Evolutionary conservation across 1,140 invertebrate genomes (phyloP).

Genomic region (Drosophila punjabiensis): DNA sequence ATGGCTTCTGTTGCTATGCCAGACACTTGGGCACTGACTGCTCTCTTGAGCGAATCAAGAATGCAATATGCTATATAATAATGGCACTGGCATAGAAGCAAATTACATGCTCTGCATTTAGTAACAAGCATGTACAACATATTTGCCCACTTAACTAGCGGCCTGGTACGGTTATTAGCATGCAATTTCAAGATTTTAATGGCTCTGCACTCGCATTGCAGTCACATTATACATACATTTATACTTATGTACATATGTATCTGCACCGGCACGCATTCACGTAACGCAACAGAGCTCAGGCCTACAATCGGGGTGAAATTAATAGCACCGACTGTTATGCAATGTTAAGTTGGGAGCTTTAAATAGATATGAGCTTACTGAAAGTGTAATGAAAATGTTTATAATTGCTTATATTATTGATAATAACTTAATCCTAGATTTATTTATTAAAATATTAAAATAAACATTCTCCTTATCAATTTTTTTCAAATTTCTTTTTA

Average conservation of each 20-base stretch:
- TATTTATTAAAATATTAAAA: no score
- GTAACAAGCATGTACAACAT: slow-evolving; percentile 82
- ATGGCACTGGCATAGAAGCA: slow-evolving; percentile 68
- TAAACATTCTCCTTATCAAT: no score
- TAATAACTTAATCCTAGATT: background rate
- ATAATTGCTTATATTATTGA: background rate
- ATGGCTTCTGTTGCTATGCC: slow-evolving; percentile 14
- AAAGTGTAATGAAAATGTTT: background rate
- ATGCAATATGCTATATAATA: slow-evolving; percentile 55
- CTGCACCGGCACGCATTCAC: slow-evolving; percentile 10
- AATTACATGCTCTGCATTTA: slow-evolving; percentile 79
- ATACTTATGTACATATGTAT: background rate
- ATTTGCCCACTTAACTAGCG: slow-evolving; percentile 78
- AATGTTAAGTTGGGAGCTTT: background rate
- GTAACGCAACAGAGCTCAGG: slow-evolving; percentile 37
- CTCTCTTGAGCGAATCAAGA: slow-evolving; percentile 50
- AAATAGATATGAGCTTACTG: background rate
- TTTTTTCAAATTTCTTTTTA: no score
- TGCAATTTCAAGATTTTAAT: slow-evolving; percentile 82
- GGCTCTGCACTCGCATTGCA: slow-evolving; percentile 62
- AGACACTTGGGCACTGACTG: slow-evolving; percentile 28
- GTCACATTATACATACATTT: slow-evolving; percentile 35
- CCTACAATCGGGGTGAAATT: slow-evolving; percentile 2
- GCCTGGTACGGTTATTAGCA: slow-evolving; percentile 72
- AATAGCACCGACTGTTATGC: slow-evolving; percentile 2